Evolutionary conservation across 64 coral and sea anemone species (phyloP), one percentile per base, ranked within the genome.

Genomic region (Exaiptasia diaphana): DNA sequence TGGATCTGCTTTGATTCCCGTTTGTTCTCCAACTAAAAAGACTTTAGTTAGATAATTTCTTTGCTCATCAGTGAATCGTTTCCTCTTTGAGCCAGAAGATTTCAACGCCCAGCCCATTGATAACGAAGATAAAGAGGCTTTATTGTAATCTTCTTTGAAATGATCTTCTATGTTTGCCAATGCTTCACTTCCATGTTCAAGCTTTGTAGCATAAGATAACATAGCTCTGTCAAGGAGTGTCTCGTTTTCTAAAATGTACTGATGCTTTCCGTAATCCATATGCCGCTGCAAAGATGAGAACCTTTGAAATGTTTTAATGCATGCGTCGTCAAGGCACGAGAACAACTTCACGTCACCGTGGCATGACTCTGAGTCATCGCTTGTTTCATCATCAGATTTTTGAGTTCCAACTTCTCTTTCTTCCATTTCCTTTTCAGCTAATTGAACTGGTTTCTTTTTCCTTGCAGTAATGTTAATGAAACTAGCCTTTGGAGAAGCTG

Each of bases 201-300:
- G n/a, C n/a, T n/a, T n/a, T n/a, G n/a, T n/a, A n/a, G n/a, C n/a
- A n/a, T n/a, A n/a, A n/a, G n/a, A n/a, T n/a, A n/a, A n/a, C n/a
- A n/a, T n/a, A n/a, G 68, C 68, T 40, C 42, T 42, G 42, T 74
- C 71, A 74, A 48, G 21, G 46, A 74, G 46, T 46, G 38, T 74
- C 49, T 52, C 71, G 21, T 46, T 38, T 74, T 74, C 71, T 25
- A 46, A 46, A 14, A 22, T 42, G 14, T 74, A 74, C 29, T 52
- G 21, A 74, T 74, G 71, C 29, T 50, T 74, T 21, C 71, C 71
- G 24, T 35, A 39, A 41, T 46, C 71, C 21, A 74, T 38, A 48
- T 74, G 71, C 14, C 41, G 18, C 21, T 74, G 39, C 18, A 74
- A 42, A 26, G 39, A 46, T 50, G 71, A 74, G 46, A 74, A 74